These are phyloP conservation scores for Synchiropus splendidus DNA, from an alignment of 2,113 vertebrate species.

Conservation along the genomic window DNA sequence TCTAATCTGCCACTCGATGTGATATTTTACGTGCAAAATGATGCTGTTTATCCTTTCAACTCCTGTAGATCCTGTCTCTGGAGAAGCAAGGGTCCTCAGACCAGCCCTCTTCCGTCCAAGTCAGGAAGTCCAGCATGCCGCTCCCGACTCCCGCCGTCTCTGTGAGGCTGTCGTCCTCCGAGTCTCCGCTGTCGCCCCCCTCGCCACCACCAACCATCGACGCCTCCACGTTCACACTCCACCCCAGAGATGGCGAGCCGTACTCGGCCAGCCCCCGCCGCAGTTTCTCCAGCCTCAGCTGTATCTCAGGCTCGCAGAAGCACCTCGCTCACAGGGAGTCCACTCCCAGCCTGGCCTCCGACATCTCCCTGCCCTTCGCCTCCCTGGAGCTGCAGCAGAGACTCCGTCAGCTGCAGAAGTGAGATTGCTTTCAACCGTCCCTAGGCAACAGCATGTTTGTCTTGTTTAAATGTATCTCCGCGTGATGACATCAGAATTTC, in stretches of 20 bases:
- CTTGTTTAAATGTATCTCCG: too few species aligned
- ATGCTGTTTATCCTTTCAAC: too few species aligned
- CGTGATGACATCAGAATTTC: too few species aligned
- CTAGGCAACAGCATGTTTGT: too few species aligned
- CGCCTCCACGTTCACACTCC: conserved; percentile 55
- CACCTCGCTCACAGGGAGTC: conserved; percentile 78
- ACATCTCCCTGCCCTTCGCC: conserved; percentile 83
- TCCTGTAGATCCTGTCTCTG: conserved; percentile 75
- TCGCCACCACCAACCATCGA: conserved; percentile 18
- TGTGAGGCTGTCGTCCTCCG: conserved; percentile 25
- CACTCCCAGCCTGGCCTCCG: conserved; percentile 88
- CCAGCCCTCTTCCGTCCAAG: conserved; percentile 78
- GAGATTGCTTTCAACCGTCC: too few species aligned
- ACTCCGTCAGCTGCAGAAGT: conserved; percentile 86
- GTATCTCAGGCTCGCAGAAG: conserved; percentile 71
- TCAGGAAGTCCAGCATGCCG: conserved; percentile 69
- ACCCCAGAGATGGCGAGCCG: conserved; percentile 55
- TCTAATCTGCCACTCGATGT: too few species aligned
- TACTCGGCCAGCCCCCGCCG: conserved; percentile 63
- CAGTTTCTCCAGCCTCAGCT: conserved; percentile 71
- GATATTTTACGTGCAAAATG: too few species aligned
- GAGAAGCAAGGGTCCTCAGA: conserved; percentile 75
- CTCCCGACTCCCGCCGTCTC: conserved; percentile 20
- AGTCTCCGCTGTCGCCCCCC: conserved; percentile 28
- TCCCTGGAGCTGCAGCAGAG: conserved; percentile 85